phyloP scores from a whole-genome alignment of 2,113 vertebrate species.

The Actenoides hombroni region DNA sequence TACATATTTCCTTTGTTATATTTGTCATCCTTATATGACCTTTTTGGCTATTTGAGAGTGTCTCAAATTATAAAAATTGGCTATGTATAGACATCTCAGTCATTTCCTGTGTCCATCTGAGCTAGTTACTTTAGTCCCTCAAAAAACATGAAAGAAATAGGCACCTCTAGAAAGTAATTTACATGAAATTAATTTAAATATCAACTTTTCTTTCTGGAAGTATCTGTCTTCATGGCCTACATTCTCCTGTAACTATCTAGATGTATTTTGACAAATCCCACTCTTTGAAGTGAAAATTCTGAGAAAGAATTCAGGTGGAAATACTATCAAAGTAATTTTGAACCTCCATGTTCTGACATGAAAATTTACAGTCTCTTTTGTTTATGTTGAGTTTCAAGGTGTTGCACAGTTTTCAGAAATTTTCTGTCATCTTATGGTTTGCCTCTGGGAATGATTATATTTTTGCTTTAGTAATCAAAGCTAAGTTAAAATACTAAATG shows the following conservation, averaged over 20 bases:
- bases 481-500: neutral
- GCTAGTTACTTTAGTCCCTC: neutral
- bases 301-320: neutral
- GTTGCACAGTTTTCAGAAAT: neutral
- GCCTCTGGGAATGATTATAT: neutral
- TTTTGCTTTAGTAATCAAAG: neutral
- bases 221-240: neutral
- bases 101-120: neutral
- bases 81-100: neutral
- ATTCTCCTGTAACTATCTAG: neutral
- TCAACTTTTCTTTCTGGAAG: neutral
- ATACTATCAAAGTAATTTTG: neutral
- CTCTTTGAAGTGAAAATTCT: neutral
- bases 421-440: neutral
- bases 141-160: neutral
- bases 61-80: neutral
- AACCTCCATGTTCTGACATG: neutral
- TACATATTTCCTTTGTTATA: neutral
- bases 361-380: neutral
- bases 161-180: neutral
- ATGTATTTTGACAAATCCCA: neutral
- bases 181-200: neutral
- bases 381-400: neutral
- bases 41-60: neutral
- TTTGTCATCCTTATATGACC: neutral